Evolutionary conservation across 92 coral and sea anemone species (phyloP).

Genomic region (Pocillopora grandis): DNA sequence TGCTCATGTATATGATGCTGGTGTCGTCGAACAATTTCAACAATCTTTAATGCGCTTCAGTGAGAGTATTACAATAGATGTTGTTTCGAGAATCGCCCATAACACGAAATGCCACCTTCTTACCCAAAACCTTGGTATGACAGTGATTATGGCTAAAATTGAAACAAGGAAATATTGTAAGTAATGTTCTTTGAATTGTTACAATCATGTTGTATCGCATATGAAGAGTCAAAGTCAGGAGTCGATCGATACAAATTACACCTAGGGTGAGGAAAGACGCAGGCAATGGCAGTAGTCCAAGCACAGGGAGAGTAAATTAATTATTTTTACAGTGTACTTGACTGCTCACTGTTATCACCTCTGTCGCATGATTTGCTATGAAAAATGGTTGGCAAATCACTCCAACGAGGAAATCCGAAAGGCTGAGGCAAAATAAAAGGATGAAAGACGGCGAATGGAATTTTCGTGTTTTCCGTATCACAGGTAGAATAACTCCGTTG

Average conservation of each 20-base stretch:
- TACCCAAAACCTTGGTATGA: constrained; percentile 9
- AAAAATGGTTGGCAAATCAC: constrained; percentile 37
- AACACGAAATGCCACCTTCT: constrained; percentile 23
- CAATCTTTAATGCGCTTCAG: constrained; percentile 10
- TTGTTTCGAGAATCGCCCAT: neutral
- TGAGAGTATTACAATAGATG: neutral
- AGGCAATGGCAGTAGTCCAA: no score
- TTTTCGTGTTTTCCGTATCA: no score
- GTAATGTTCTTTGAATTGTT: constrained; percentile 14
- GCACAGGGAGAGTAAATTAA: no score
- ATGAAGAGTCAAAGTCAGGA: constrained; percentile 35
- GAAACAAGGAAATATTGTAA: neutral
- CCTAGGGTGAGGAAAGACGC: constrained; percentile 33
- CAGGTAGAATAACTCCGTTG: no score
- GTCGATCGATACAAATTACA: constrained; percentile 29
- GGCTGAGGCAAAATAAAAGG: constrained; percentile 28
- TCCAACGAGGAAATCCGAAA: constrained; percentile 42
- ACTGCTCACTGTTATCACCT: neutral
- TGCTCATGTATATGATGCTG: constrained; percentile 14
- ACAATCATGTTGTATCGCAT: constrained; percentile 39
- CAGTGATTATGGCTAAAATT: constrained; percentile 9
- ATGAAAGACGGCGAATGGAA: constrained; percentile 51
- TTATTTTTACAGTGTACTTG: no score
- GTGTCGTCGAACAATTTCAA: constrained; percentile 33
- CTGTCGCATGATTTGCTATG: constrained; percentile 24